Evolutionary conservation across 2,113 vertebrate species (phyloP).

Genomic region (Gymnorhina tibicen): DNA sequence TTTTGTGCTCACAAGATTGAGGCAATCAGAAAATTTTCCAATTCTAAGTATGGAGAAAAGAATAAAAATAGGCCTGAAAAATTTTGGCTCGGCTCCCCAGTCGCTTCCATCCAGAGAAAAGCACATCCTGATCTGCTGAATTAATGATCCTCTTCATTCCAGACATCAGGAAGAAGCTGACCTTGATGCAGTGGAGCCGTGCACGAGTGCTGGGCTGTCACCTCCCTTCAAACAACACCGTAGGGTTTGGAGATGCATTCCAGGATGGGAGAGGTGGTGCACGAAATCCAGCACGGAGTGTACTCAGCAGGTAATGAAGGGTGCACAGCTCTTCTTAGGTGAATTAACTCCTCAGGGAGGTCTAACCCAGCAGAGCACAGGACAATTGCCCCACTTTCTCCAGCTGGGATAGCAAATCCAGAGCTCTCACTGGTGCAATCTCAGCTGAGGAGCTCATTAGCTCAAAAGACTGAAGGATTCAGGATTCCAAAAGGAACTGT

Average conservation of each 20-base stretch:
- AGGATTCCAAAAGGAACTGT: background rate
- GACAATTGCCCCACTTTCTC: background rate
- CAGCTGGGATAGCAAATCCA: background rate
- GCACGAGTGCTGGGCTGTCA: background rate
- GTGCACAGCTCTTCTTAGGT: background rate
- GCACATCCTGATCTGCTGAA: constrained; percentile 27
- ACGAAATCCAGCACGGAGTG: background rate
- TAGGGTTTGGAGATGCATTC: background rate
- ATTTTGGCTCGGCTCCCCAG: background rate
- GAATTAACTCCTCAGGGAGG: background rate
- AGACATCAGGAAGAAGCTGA: background rate
- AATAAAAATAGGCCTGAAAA: constrained; percentile 39
- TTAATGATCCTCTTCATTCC: constrained; percentile 23
- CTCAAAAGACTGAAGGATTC: background rate
- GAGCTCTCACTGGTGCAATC: background rate
- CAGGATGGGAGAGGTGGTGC: background rate
- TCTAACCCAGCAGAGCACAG: background rate
- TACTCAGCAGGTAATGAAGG: background rate
- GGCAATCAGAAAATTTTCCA: constrained; percentile 25
- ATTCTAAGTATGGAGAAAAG: constrained; percentile 9
- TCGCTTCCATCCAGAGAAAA: background rate
- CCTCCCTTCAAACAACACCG: background rate
- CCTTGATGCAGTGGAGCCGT: background rate
- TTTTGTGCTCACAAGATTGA: background rate
- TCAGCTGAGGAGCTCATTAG: background rate